Percentiles rank a stretch among this genome's conserved stretches.
These are phyloP conservation scores for Urophycis tenuis DNA, from an alignment of 2,797 vertebrate genomes.

Conservation along the genomic window DNA sequence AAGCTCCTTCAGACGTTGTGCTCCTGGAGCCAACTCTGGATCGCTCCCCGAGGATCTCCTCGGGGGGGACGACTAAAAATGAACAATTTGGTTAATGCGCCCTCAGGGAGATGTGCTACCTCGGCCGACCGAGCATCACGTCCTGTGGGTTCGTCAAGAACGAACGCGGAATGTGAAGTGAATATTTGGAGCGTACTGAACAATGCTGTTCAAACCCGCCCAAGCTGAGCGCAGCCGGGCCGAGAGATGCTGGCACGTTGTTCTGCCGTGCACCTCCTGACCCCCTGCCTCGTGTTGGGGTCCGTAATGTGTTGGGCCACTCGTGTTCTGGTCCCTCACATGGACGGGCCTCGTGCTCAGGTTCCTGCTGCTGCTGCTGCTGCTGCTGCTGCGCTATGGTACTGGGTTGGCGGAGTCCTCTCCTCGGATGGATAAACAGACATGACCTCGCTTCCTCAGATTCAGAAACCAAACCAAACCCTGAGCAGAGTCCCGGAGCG, in stretches of 20 bases:
- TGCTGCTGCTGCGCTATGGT: neutral
- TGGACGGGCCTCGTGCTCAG: neutral
- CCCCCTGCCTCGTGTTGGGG: neutral
- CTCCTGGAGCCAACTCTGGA: neutral
- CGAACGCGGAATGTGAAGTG: neutral
- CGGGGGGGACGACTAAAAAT: neutral
- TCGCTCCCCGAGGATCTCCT: neutral
- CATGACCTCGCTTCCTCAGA: neutral
- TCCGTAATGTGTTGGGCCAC: too few species aligned
- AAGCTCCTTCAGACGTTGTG: neutral
- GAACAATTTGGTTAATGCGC: neutral
- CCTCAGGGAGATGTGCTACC: neutral
- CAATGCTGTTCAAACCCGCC: neutral
- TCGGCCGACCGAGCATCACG: neutral
- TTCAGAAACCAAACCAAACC: neutral
- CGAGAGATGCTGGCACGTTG: neutral
- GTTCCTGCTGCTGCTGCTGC: too few species aligned
- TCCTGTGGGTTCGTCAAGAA: conserved; percentile 1
- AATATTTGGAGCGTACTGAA: neutral
- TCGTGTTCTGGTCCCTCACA: too few species aligned
- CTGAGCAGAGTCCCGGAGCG: neutral
- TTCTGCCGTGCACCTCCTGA: neutral
- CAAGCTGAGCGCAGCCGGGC: too few species aligned
- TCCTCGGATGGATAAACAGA: neutral
- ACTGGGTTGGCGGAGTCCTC: neutral